Evolutionary conservation across 2,113 vertebrate genomes (phyloP).

Genomic region (Mungos mungo): DNA sequence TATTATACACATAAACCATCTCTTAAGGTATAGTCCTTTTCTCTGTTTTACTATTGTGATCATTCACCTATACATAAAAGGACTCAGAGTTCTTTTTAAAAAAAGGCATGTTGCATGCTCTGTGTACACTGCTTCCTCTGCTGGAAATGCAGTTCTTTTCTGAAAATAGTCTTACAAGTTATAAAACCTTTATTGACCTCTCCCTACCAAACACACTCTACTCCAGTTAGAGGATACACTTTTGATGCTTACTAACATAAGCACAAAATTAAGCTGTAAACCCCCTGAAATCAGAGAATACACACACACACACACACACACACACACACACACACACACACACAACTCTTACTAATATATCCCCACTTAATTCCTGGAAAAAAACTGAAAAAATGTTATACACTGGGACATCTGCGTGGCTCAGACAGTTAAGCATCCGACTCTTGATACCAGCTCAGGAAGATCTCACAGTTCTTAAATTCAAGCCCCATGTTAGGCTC

Average conservation of each 20-base stretch:
- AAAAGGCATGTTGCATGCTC: not conserved
- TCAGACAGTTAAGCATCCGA: no score
- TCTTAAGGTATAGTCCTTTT: not conserved
- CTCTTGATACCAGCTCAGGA: no score
- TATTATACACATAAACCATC: not conserved
- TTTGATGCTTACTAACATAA: not conserved
- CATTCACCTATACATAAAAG: not conserved
- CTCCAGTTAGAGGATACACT: not conserved
- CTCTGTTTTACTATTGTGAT: not conserved
- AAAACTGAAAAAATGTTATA: not conserved
- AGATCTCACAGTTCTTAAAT: no score
- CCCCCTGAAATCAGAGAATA: not conserved
- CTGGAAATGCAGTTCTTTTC: not conserved
- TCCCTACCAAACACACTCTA: not conserved
- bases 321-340: no score
- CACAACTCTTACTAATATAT: not conserved
- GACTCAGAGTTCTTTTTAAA: not conserved
- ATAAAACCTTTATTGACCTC: not conserved
- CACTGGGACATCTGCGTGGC: no score
- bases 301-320: no score
- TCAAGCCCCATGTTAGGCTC: no score
- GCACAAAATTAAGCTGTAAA: slow-evolving; percentile 8
- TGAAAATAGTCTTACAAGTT: not conserved
- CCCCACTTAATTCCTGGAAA: not conserved
- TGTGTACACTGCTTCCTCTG: not conserved